phyloP scores from a whole-genome alignment of 2,888 invertebrate genomes.

The Caradrina clavipalpis region DNA sequence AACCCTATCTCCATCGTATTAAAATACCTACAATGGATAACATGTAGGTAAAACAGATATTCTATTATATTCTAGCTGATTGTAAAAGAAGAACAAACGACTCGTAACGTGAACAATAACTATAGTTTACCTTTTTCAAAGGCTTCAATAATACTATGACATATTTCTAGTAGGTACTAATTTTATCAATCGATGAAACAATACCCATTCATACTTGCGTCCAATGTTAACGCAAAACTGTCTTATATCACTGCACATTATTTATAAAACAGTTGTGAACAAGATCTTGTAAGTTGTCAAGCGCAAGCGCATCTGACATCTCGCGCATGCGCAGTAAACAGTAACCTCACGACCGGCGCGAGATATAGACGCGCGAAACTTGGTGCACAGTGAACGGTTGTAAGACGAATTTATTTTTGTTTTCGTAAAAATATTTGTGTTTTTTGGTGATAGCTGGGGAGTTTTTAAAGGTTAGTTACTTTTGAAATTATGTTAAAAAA shows the following conservation, averaged over 20 bases:
- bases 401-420: conserved; percentile 32
- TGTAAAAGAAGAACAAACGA: not conserved
- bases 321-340: conserved; percentile 45
- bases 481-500: no score
- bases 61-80: not conserved
- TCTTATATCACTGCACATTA: conserved; percentile 26
- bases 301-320: not conserved
- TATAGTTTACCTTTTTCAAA: not conserved
- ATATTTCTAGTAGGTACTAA: not conserved
- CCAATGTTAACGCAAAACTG: conserved; percentile 15
- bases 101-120: not conserved
- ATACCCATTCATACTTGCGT: conserved; percentile 1
- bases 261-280: conserved; percentile 16
- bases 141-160: not conserved
- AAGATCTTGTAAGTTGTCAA: conserved; percentile 14
- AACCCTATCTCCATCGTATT: no score
- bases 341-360: conserved; percentile 43
- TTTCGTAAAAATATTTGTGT: conserved; percentile 22
- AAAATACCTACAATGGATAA: no score
- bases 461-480: conserved; percentile 32
- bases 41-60: no score
- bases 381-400: conserved; percentile 39
- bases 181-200: no score
- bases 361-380: conserved; percentile 53
- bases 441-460: conserved; percentile 26